Percentiles rank a stretch among this genome's conserved stretches.
Conservation (phyloP, 2,888 invertebrate genomes). For the Drosophila quasianomalipes region DNA sequence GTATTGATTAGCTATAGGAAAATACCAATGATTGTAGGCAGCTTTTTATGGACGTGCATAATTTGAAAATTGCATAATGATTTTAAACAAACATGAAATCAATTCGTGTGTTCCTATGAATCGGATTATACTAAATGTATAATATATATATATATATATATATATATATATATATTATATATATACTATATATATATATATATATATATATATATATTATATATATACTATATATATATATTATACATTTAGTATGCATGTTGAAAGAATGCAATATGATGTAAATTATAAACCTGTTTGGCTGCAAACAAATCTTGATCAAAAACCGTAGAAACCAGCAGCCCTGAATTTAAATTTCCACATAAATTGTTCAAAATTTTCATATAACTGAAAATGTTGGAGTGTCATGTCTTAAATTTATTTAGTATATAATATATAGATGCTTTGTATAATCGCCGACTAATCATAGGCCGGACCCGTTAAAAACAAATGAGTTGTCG, state of each 20-base stretch:
- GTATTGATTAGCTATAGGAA: background rate
- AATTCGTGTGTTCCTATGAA: background rate
- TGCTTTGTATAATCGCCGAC: slow-evolving; percentile 3
- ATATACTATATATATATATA: background rate
- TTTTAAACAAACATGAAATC: background rate
- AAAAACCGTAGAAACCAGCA: background rate
- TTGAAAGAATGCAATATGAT: slow-evolving; percentile 18
- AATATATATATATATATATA: background rate
- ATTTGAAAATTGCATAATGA: slow-evolving; percentile 15
- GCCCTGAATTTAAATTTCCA: slow-evolving; percentile 14
- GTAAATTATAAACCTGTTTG: slow-evolving; percentile 40
- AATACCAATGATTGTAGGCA: background rate
- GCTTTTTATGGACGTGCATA: slow-evolving; percentile 3
- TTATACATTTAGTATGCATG: background rate
- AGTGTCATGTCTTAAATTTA: slow-evolving; percentile 7
- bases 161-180: background rate
- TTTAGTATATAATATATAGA: background rate
- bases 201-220: background rate
- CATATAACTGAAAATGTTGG: background rate
- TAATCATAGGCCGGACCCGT: slow-evolving; percentile 7
- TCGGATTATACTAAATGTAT: background rate
- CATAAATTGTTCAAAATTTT: slow-evolving; percentile 13
- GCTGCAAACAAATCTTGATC: slow-evolving; percentile 16
- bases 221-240: too few species aligned
- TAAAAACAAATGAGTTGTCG: slow-evolving; percentile 26